Evolutionary conservation across 1,140 invertebrate genomes (phyloP).

Genomic region (Drosophila arawakana): DNA sequence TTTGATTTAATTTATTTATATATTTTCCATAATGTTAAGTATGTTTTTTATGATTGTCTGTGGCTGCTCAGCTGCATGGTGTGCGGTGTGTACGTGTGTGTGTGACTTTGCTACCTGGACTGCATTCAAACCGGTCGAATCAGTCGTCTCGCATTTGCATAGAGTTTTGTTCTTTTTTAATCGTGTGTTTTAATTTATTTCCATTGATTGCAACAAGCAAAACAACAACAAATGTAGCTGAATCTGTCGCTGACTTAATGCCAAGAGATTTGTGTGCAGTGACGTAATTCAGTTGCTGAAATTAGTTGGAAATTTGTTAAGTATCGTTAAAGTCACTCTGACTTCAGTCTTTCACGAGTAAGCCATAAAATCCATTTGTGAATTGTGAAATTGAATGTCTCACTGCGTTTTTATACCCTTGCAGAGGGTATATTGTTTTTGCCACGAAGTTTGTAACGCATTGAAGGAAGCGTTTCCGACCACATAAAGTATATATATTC

Average conservation of each 20-base stretch:
- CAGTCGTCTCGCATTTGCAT: conserved; percentile 63
- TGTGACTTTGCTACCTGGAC: conserved; percentile 20
- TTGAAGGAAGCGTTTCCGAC: no score
- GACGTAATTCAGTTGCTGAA: conserved; percentile 55
- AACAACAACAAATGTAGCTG: conserved; percentile 5
- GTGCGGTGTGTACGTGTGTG: conserved; percentile 4
- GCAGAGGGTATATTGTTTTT: no score
- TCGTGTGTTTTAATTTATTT: conserved; percentile 72
- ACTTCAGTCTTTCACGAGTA: neutral
- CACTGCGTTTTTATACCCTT: neutral
- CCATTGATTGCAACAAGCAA: conserved; percentile 73
- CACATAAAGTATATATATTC: no score
- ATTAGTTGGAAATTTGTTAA: conserved; percentile 48
- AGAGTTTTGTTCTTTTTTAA: conserved; percentile 78
- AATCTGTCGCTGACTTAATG: conserved; percentile 30
- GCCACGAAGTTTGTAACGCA: no score
- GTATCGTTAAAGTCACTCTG: conserved; percentile 20
- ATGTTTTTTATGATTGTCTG: conserved; percentile 2
- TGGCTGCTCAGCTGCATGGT: conserved; percentile 1
- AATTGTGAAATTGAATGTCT: conserved; percentile 43
- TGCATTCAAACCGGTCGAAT: conserved; percentile 41
- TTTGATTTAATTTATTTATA: conserved; percentile 43
- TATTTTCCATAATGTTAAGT: conserved; percentile 6
- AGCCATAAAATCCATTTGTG: neutral
- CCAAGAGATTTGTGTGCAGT: conserved; percentile 45